These are phyloP conservation scores for Hydrolagus colliei DNA, from an alignment of 2,797 vertebrate species.

Conservation along the genomic window DNA sequence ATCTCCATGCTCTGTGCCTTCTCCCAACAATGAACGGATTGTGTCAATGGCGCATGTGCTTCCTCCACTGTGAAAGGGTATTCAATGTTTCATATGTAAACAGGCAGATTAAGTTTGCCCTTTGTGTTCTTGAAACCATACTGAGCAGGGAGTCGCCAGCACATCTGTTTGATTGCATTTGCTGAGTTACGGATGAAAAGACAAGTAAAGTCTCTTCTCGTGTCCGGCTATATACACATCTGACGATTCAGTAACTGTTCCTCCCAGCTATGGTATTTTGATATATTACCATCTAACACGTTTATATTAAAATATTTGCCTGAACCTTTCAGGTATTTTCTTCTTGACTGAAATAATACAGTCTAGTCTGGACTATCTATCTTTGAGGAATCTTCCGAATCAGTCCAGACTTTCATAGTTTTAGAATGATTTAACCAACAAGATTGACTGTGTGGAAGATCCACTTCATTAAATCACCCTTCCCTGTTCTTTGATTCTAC, in stretches of 20 bases:
- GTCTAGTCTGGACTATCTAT: slow-evolving; percentile 32
- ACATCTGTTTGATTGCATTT: slow-evolving; percentile 29
- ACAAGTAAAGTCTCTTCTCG: slow-evolving; percentile 17
- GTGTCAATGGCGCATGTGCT: slow-evolving; percentile 12
- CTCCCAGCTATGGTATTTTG: slow-evolving; percentile 14
- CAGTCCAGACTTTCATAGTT: slow-evolving; percentile 36
- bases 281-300: slow-evolving; percentile 17
- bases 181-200: not conserved
- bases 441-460: slow-evolving; percentile 36
- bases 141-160: slow-evolving; percentile 10
- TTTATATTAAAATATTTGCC: not conserved
- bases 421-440: slow-evolving; percentile 38
- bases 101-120: slow-evolving; percentile 17
- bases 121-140: slow-evolving; percentile 24
- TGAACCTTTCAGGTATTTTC: slow-evolving; percentile 33
- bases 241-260: slow-evolving; percentile 33
- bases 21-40: slow-evolving; percentile 13
- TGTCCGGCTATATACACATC: slow-evolving; percentile 38
- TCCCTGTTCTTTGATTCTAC: slow-evolving; percentile 39
- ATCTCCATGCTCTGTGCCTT: not conserved
- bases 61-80: slow-evolving; percentile 11
- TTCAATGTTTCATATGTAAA: slow-evolving; percentile 12
- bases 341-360: slow-evolving; percentile 26
- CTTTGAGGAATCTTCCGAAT: slow-evolving; percentile 34
- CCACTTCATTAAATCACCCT: slow-evolving; percentile 37